Conservation (phyloP, 2,113 vertebrate genomes). For the Astatotilapia flaviijosephi region DNA sequence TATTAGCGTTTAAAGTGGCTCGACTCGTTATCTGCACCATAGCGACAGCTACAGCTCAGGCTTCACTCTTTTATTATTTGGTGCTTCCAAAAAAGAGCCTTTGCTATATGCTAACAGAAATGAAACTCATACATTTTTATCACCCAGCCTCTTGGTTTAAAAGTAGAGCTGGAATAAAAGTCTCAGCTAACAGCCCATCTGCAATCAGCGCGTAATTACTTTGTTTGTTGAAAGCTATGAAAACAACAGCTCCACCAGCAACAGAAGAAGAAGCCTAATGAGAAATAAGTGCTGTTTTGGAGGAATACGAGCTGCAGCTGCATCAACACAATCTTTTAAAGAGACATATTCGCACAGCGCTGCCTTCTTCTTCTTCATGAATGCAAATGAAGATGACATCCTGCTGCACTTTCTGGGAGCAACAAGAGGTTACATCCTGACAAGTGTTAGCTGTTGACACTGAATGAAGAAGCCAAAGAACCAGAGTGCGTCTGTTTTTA, state of each 20-base stretch:
- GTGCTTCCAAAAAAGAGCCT: neutral
- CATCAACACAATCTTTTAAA: neutral
- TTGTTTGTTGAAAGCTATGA: neutral
- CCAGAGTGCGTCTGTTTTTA: neutral
- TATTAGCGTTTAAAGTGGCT: neutral
- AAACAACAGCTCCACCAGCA: neutral
- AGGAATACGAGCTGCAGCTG: neutral
- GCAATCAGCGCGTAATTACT: neutral
- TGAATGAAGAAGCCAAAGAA: neutral
- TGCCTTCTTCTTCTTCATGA: neutral
- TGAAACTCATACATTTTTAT: neutral
- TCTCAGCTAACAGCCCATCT: neutral
- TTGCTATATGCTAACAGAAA: neutral
- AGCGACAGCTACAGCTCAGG: neutral
- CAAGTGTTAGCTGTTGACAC: neutral
- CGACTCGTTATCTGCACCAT: rapidly evolving
- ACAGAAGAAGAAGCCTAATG: neutral
- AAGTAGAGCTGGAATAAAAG: neutral
- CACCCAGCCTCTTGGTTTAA: neutral
- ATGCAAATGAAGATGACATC: neutral
- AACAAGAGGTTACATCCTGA: neutral
- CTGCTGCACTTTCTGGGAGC: rapidly evolving
- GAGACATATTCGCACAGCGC: neutral
- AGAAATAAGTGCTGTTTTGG: neutral
- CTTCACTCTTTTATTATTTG: neutral